phyloP scores from a whole-genome alignment of 2,888 invertebrate genomes.

The Caenorhabditis drosophilae region DNA sequence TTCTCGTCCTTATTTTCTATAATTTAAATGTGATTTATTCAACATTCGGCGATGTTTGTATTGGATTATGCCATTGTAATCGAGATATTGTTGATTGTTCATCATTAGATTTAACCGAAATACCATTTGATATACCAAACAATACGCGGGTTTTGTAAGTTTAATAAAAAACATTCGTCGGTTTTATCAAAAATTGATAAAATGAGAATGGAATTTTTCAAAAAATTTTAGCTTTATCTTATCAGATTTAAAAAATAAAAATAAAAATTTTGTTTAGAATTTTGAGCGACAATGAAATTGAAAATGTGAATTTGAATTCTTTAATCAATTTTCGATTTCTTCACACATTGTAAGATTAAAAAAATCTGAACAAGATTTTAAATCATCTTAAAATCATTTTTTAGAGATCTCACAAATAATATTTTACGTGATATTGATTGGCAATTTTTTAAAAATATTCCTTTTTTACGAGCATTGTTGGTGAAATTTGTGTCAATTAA shows the following conservation, averaged over 20 bases:
- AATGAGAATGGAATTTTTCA: too few relatives aligned
- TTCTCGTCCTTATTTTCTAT: conserved; percentile 23
- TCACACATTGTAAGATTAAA: conserved; percentile 21
- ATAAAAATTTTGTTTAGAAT: conserved; percentile 24
- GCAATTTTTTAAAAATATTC: conserved; percentile 33
- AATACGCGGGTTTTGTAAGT: conserved; percentile 28
- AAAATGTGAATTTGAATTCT: conserved; percentile 22
- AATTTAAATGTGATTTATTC: background rate
- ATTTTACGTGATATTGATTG: conserved; percentile 34
- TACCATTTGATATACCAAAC: conserved; percentile 39
- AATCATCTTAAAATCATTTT: conserved; percentile 2
- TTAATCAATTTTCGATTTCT: conserved; percentile 32
- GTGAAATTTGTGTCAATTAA: conserved; percentile 6
- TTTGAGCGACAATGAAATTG: conserved; percentile 44
- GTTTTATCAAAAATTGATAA: background rate
- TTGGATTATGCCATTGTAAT: conserved; percentile 40
- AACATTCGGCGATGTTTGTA: conserved; percentile 11
- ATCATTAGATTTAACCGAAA: conserved; percentile 30
- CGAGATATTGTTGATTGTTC: conserved; percentile 45
- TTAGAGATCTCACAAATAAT: conserved; percentile 51
- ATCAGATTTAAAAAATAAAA: too few relatives aligned
- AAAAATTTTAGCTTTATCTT: too few relatives aligned
- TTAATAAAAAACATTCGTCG: background rate
- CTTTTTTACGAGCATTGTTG: conserved; percentile 41
- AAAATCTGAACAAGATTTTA: background rate